These are phyloP conservation scores for Pararge aegeria DNA, from an alignment of 1,140 invertebrate genomes.

Conservation along the genomic window DNA sequence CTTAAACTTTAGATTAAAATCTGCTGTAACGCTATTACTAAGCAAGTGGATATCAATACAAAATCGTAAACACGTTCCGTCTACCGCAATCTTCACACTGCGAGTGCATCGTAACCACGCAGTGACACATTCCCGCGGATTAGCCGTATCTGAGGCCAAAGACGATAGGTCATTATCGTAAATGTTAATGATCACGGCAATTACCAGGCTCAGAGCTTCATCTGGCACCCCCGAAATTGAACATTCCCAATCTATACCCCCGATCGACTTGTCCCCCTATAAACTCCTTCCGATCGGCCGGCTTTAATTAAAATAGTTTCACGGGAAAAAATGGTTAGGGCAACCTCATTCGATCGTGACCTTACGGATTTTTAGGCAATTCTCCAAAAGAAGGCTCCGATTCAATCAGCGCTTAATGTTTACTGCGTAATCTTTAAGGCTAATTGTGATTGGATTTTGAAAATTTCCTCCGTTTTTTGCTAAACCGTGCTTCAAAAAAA, in stretches of 20 bases:
- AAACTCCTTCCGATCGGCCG: slow-evolving; percentile 62
- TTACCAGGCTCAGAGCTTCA: slow-evolving; percentile 58
- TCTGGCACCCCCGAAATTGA: slow-evolving; percentile 56
- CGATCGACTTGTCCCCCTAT: slow-evolving; percentile 60
- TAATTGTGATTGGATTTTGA: slow-evolving; percentile 30
- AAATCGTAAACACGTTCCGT: slow-evolving; percentile 15
- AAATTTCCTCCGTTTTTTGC: neutral
- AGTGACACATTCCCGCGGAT: slow-evolving; percentile 41
- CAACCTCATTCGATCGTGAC: slow-evolving; percentile 44
- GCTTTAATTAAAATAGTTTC: slow-evolving; percentile 75
- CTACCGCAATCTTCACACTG: slow-evolving; percentile 26
- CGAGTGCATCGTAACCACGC: slow-evolving; percentile 23
- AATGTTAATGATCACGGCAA: slow-evolving; percentile 75
- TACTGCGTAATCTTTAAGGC: slow-evolving; percentile 25
- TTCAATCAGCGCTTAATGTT: slow-evolving; percentile 35
- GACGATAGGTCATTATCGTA: slow-evolving; percentile 67
- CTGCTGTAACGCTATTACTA: too few relatives aligned
- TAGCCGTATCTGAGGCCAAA: slow-evolving; percentile 57
- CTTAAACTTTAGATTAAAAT: too few relatives aligned
- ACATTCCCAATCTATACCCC: slow-evolving; percentile 61
- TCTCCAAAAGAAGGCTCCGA: slow-evolving; percentile 23
- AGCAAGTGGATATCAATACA: neutral
- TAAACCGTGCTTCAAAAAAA: neutral
- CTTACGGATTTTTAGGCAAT: slow-evolving; percentile 40
- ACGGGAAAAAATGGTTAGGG: slow-evolving; percentile 60